phyloP scores from a whole-genome alignment of 2,113 vertebrate genomes.

The Hippocampus comes region DNA sequence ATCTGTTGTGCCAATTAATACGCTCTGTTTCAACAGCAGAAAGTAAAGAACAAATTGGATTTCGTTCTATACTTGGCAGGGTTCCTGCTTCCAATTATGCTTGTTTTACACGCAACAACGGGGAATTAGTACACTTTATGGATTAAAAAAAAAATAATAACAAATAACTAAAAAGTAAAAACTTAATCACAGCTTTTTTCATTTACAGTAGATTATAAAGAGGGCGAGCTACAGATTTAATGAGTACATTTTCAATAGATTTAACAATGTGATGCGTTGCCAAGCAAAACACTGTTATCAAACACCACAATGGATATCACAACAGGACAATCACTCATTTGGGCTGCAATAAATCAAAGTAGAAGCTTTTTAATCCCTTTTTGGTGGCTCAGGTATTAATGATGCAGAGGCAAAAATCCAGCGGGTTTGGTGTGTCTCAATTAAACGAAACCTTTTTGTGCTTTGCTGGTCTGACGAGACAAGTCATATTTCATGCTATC shows the following conservation, averaged over 20 bases:
- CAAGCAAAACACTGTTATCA: conserved; percentile 3
- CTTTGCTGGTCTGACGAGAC: background rate
- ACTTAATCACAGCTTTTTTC: background rate
- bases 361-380: conserved; percentile 25
- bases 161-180: background rate
- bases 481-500: background rate
- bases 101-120: background rate
- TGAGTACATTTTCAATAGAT: conserved; percentile 16
- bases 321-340: conserved; percentile 35
- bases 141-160: background rate
- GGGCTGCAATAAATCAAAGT: conserved; percentile 21
- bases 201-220: background rate
- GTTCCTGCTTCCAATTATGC: background rate
- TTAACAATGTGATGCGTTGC: conserved; percentile 28
- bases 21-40: background rate
- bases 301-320: conserved; percentile 11
- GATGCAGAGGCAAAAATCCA: conserved; percentile 10
- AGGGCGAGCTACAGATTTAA: background rate
- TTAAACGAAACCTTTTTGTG: background rate
- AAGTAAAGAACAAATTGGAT: background rate
- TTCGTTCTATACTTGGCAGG: background rate
- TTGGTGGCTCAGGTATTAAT: conserved; percentile 8
- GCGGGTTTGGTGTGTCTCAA: conserved; percentile 4
- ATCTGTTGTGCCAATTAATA: background rate
- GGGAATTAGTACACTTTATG: background rate